These are phyloP conservation scores for Agrenia bidenticulata DNA, from an alignment of 2,888 invertebrate species.

Conservation along the genomic window DNA sequence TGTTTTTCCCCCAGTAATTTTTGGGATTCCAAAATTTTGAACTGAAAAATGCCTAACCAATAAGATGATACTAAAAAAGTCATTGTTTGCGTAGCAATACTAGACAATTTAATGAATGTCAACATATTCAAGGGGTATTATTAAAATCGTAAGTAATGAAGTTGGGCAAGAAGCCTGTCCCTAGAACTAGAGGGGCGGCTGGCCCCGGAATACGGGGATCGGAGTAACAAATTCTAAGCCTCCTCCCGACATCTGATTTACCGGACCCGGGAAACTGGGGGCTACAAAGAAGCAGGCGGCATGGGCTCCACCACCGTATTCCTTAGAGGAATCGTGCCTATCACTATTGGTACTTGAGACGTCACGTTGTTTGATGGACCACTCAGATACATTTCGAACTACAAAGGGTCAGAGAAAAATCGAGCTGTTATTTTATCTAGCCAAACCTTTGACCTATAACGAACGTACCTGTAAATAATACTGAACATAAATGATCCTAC, in stretches of 20 bases:
- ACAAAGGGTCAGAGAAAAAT: conserved; percentile 8
- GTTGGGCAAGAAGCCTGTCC: neutral
- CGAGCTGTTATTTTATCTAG: no score
- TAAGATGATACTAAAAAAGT: no score
- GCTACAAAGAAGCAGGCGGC: conserved; percentile 1
- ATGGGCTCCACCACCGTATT: conserved; percentile 12
- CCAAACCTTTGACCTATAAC: no score
- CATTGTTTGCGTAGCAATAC: no score
- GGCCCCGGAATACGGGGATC: conserved; percentile 33
- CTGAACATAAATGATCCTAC: conserved; percentile 32
- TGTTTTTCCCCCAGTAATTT: no score
- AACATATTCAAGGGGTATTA: no score
- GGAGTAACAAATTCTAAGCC: no score
- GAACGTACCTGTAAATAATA: conserved; percentile 20
- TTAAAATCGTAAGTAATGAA: conserved; percentile 3
- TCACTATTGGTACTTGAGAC: conserved; percentile 19
- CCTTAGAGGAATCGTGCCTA: conserved; percentile 33
- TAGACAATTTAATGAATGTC: no score
- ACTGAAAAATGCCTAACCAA: no score
- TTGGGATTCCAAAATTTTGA: no score
- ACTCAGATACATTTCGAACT: conserved; percentile 30
- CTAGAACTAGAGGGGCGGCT: neutral
- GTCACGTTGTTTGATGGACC: conserved; percentile 22
- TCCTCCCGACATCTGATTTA: no score
- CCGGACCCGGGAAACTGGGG: conserved; percentile 5